A percentile compares a stretch with the other conserved stretches of the same genome.
Conservation (phyloP, 2,797 vertebrate genomes). For the Microcaecilia unicolor region DNA sequence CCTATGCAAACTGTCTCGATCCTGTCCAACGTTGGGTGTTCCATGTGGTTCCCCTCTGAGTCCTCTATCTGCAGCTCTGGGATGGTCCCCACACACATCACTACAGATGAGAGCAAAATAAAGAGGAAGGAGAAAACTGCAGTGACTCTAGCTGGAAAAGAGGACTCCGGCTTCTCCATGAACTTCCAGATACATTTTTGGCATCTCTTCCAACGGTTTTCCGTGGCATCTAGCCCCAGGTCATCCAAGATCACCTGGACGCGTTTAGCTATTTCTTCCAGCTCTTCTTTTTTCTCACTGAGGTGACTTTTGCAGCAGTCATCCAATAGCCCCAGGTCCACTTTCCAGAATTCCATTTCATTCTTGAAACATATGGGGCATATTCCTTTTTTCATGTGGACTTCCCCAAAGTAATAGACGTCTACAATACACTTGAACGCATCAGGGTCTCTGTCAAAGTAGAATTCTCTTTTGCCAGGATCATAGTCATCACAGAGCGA, state of each 20-base stretch:
- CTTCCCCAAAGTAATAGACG: constrained; percentile 86
- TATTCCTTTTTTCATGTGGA: constrained; percentile 91
- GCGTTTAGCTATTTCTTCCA: constrained; percentile 83
- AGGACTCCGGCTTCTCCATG: constrained; percentile 92
- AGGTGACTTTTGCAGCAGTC: constrained; percentile 88
- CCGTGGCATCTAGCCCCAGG: constrained; percentile 66
- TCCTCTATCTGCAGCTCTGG: constrained; percentile 84
- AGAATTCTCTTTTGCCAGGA: constrained; percentile 80
- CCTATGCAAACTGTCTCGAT: constrained; percentile 88
- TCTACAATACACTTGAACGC: constrained; percentile 90
- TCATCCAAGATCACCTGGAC: constrained; percentile 87
- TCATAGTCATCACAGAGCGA: constrained; percentile 93
- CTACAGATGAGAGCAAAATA: constrained; percentile 79
- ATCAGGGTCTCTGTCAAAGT: constrained; percentile 93
- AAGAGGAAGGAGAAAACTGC: constrained; percentile 87
- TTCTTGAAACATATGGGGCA: constrained; percentile 94
- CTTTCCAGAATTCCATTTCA: constrained; percentile 97
- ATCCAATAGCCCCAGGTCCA: constrained; percentile 80
- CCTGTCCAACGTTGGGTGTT: constrained; percentile 81
- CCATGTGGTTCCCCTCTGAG: constrained; percentile 71
- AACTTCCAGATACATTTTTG: constrained; percentile 84
- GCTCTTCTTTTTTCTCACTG: constrained; percentile 83
- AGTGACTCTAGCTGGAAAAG: constrained; percentile 71
- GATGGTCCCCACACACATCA: constrained; percentile 91
- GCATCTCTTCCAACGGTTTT: constrained; percentile 68